Percentiles rank a stretch among this genome's conserved stretches.
Evolutionary conservation across 1,140 invertebrate genomes (phyloP).

Genomic region (Propsilocerus akamusi): DNA sequence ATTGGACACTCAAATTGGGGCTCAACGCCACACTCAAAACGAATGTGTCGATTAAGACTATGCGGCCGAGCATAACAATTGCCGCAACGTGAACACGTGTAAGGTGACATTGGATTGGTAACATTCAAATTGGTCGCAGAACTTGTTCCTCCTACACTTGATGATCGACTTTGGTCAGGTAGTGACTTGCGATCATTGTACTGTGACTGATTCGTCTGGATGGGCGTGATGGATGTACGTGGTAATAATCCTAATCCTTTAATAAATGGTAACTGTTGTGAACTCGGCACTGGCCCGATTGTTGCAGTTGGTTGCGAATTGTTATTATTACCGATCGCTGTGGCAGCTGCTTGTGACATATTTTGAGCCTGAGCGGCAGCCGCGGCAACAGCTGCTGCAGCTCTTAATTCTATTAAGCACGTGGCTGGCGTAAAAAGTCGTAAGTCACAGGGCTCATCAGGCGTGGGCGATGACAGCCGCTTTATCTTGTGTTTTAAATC

Average conservation of each 20-base stretch:
- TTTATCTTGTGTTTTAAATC: background rate
- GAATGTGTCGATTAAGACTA: conserved; percentile 40
- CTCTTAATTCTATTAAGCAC: conserved; percentile 8
- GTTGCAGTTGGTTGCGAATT: background rate
- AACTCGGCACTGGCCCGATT: background rate
- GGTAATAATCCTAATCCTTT: background rate
- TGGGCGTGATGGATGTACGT: background rate
- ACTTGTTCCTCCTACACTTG: conserved; percentile 8
- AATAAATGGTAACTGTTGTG: background rate
- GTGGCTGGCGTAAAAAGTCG: conserved; percentile 9
- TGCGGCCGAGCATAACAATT: conserved; percentile 35
- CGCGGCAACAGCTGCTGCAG: conserved; percentile 15
- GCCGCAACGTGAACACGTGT: conserved; percentile 30
- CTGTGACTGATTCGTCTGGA: background rate
- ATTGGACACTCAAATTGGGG: conserved; percentile 35
- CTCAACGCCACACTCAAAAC: conserved; percentile 42
- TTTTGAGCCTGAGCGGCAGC: background rate
- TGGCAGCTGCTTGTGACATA: conserved; percentile 8
- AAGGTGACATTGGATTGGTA: conserved; percentile 14
- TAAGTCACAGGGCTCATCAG: conserved; percentile 19
- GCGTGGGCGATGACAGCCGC: background rate
- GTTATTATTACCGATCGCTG: conserved; percentile 1
- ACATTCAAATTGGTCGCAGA: conserved; percentile 1
- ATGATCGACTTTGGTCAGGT: conserved; percentile 2
- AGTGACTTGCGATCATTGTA: background rate